Evolutionary conservation across 2,888 invertebrate genomes (phyloP), one percentile per base, ranked within the genome.

Genomic region (Vanessa cardui): DNA sequence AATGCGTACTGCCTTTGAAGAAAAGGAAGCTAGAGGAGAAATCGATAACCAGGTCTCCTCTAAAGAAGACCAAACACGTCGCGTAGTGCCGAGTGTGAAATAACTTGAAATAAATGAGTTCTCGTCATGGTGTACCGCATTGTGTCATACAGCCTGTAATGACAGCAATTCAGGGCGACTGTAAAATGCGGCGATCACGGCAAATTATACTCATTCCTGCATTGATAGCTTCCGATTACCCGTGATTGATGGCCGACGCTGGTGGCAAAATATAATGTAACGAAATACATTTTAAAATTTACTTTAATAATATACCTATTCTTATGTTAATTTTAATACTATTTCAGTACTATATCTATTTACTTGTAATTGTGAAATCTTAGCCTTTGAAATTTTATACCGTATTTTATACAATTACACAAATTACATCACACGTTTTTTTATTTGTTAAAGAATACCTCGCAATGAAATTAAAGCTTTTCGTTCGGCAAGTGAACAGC

Each of bases 171-270:
- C 87, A 84, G 84, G 80, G 76, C 80, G 82, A 82, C 81, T 88
- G 85, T 83, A 85, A 88, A 88, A 87, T 84, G 82, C 80, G 84
- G 79, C 81, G 82, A 84, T 82, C 84, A 79, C 80, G 80, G 83
- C 85, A 86, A 90, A 91, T 90, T 88, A 89, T 85, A 83, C 85
- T 86, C 87, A 87, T 89, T 87, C 87, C 82, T 84, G 86, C 86
- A 89, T 85, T 87, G 89, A 90, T 89, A 87, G 86, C 79, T 89
- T 90, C 89, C 89, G 89, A 89, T 90, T 89, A 88, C 86, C 84
- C 80, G 81, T 88, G 88, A 90, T 88, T 83, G 83, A 89, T 85
- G 80, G 78, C 58, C 58, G 65, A 58, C 58, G 80, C 83, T 84
- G 83, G 80, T 79, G 82, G 80, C 73, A 77, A 76, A 80, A 80